Evolutionary conservation across 2,888 invertebrate genomes (phyloP), one percentile per base, ranked within the genome.

Genomic region (Thyatira batis): DNA sequence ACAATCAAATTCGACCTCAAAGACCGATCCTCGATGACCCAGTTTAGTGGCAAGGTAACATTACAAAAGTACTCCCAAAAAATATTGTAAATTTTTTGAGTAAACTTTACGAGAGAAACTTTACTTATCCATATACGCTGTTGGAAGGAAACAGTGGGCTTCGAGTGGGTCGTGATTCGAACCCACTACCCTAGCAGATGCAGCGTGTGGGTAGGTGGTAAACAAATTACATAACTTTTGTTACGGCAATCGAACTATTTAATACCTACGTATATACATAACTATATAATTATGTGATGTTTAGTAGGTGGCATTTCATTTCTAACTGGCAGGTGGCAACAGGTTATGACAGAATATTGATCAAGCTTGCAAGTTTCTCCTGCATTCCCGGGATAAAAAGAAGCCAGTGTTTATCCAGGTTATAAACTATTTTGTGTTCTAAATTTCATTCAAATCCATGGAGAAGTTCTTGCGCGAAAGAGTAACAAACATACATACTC

Each of bases 171-270:
- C 63, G 73, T 57, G 67, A 71, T 58, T 64, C 55, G 75, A 80
- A 73, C 78, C 80, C 76, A 80, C 82, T 73, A 73, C 76, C 76
- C 76, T 53, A 39, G 39, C 39, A 39, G 65, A 45, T 52, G 52
- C 55, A 61, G 66, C 53, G 27, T 58, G 50, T 67, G 61, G 66
- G 78, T 76, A 67, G 80, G 77, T 69, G 64, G 81, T 78, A 74
- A 78, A 78, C 73, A 73, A 58, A 72, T 84, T 83, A 79, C 80
- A 82, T 83, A 84, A 85, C 55, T 53, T 30, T 25, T 52, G 60
- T 76, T 74, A 73, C 74, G 67, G 68, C 70, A 71, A 62, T 55
- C 54, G 56, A 50, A 60, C 65, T 49, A 54, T 58, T 67, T 57
- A 63, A 49, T 52, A 51, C 53, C 54, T 48, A 48, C 27, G 17